phyloP scores from a whole-genome alignment of 2,797 vertebrate species.

The Bovichtus variegatus region DNA sequence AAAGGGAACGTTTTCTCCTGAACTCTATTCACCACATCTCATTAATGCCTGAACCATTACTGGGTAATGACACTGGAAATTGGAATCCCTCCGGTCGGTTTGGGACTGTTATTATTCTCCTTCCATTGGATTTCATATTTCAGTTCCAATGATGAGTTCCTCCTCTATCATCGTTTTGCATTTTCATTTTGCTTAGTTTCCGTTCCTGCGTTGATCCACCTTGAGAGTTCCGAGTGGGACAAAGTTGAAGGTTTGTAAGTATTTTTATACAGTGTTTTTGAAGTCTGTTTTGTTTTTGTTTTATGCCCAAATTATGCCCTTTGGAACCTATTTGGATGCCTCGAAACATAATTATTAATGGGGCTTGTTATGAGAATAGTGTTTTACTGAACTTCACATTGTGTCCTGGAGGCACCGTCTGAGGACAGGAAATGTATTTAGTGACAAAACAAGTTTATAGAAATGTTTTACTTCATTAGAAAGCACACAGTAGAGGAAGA shows the following conservation, averaged over 20 bases:
- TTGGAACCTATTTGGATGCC: slow-evolving; percentile 64
- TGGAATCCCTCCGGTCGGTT: slow-evolving; percentile 70
- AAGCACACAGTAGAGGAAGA: slow-evolving; percentile 17
- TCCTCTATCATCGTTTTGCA: slow-evolving; percentile 54
- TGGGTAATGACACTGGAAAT: slow-evolving; percentile 74
- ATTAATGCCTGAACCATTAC: slow-evolving; percentile 69
- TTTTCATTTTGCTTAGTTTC: slow-evolving; percentile 61
- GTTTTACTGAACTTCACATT: slow-evolving; percentile 36
- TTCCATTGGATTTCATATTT: slow-evolving; percentile 69
- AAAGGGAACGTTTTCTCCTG: slow-evolving; percentile 48
- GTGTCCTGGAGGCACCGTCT: slow-evolving; percentile 17
- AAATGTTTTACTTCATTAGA: slow-evolving; percentile 19
- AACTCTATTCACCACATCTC: slow-evolving; percentile 65
- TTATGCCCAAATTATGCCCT: slow-evolving; percentile 58
- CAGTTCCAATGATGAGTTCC: slow-evolving; percentile 63
- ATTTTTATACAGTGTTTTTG: slow-evolving; percentile 57
- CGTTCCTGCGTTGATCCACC: slow-evolving; percentile 41
- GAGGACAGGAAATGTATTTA: slow-evolving; percentile 11
- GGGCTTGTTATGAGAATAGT: slow-evolving; percentile 39
- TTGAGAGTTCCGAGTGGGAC: slow-evolving; percentile 47
- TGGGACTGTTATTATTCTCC: slow-evolving; percentile 66
- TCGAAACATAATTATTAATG: slow-evolving; percentile 43
- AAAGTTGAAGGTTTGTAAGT: slow-evolving; percentile 58
- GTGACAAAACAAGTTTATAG: slow-evolving; percentile 14
- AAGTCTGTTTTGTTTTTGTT: slow-evolving; percentile 53